phyloP scores from a whole-genome alignment of 2,888 invertebrate genomes.

The Matsumyia berberina region DNA sequence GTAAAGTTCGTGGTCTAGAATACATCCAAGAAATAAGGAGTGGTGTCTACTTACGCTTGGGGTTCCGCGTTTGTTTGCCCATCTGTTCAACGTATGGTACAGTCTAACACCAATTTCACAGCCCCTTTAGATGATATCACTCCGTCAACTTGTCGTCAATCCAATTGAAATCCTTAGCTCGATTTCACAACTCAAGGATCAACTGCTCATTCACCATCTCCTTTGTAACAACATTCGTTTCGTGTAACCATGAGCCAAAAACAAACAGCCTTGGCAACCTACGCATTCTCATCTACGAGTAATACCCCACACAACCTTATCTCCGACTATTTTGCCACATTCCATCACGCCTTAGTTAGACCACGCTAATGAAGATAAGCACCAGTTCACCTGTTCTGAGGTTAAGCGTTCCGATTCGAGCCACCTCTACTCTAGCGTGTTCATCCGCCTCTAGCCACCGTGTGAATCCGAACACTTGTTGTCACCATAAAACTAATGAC shows the following conservation, averaged over 20 bases:
- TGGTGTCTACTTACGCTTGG: no score
- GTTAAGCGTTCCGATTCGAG: conserved; percentile 46
- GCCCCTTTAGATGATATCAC: no score
- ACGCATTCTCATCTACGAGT: conserved; percentile 14
- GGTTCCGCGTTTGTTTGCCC: no score
- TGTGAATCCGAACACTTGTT: conserved; percentile 72
- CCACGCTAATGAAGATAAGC: conserved; percentile 54
- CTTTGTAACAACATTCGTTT: no score
- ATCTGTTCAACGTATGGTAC: no score
- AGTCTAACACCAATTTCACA: no score
- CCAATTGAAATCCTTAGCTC: no score
- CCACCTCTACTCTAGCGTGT: conserved; percentile 45
- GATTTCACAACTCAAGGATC: no score
- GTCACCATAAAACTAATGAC: conserved; percentile 74
- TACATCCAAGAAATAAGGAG: no score
- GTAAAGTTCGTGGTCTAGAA: no score
- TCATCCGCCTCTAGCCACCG: conserved; percentile 42
- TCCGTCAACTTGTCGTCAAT: no score
- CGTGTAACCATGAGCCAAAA: neutral
- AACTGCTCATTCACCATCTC: no score
- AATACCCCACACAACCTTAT: conserved; percentile 23
- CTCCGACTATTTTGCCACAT: conserved; percentile 28
- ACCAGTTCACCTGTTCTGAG: conserved; percentile 65
- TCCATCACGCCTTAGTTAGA: conserved; percentile 54
- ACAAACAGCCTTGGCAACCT: conserved; percentile 18